These are phyloP conservation scores for Neosilurus hyrtlii DNA, from an alignment of 2,797 vertebrate genomes.

Conservation along the genomic window DNA sequence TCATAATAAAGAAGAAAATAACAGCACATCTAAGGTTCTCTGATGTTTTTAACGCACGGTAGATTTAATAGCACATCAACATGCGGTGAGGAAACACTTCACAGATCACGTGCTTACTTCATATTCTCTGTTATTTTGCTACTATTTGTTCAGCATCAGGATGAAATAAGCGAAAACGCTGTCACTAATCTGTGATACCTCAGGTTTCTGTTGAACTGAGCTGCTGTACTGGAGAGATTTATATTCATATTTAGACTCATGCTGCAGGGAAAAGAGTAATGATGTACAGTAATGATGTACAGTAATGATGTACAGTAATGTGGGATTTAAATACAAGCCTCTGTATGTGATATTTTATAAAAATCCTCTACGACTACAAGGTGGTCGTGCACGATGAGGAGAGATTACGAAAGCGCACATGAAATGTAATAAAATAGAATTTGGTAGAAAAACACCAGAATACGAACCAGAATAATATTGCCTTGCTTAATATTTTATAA, in stretches of 20 bases:
- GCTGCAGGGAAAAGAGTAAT: too few species aligned
- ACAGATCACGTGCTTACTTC: background rate
- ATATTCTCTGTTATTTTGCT: background rate
- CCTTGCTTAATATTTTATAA: background rate
- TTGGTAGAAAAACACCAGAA: constrained; percentile 31
- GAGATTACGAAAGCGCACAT: background rate
- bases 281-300: background rate
- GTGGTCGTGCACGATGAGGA: background rate
- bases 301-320: background rate
- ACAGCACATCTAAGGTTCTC: background rate
- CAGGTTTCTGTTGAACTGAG: background rate
- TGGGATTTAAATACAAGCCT: background rate
- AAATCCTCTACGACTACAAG: background rate
- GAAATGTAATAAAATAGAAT: constrained; percentile 52
- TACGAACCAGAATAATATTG: constrained; percentile 26
- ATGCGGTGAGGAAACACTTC: constrained; percentile 20
- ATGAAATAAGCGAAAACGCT: background rate
- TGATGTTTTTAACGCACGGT: background rate
- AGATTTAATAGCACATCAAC: background rate
- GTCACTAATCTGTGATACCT: background rate
- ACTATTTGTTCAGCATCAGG: background rate
- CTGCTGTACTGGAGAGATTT: background rate
- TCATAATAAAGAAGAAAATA: too few species aligned
- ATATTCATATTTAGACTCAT: background rate
- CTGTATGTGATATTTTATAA: background rate